Base-by-base conservation (phyloP, 2,797 vertebrate genomes). In the Acipenser oxyrinchus region DNA sequence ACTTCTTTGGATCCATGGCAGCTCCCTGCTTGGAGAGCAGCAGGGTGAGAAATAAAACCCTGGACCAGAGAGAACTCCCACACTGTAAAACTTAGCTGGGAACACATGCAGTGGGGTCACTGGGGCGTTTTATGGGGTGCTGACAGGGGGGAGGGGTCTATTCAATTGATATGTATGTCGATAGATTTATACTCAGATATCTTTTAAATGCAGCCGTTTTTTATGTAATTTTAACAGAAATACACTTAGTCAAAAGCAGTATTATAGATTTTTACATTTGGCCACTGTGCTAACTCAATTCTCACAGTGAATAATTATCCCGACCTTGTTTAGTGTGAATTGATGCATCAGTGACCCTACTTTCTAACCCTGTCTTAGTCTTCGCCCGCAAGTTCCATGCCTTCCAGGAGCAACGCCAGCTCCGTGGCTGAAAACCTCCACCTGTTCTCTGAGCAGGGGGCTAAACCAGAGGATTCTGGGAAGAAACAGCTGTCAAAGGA, bases 351-450 rank as follows among this genome's bases (percentile, higher is more conserved):
- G 15, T 13, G 0, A 12, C 51, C 3, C 62, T 10, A 7, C 59
- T 51, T 13, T 10, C 70, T 53, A 62, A 48, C 8, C 7, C 59
- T 10, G 58, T 74, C 48, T 77, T 67, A 37, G 37, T 67, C 81
- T 63, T 81, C 90, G 85, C 80, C 77, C 68, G 51, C 82, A 1
- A 84, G 85, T 69, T 91, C 92, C 13, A 89, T 95, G 93, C 92
- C 92, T 0, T 85, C 90, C 23, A 83, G 93, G 52, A 90, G 93
- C 66, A 93, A 92, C 5, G 93, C 93, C 0, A 84, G 87, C 15
- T 98, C 95, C 1, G 92, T 98, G 72, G 95, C 95, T 0, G 96
- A 98, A 82, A 98, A 97, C 79, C 90, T 99, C 77, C 98, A 96
- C 64, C 88, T 99, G 12, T 98, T 99, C 77, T 87, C 96, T 10